A percentile compares a stretch with the other conserved stretches of the same genome.
Evolutionary conservation across 2,113 vertebrate species (phyloP).

Genomic region (Cynocephalus volans): DNA sequence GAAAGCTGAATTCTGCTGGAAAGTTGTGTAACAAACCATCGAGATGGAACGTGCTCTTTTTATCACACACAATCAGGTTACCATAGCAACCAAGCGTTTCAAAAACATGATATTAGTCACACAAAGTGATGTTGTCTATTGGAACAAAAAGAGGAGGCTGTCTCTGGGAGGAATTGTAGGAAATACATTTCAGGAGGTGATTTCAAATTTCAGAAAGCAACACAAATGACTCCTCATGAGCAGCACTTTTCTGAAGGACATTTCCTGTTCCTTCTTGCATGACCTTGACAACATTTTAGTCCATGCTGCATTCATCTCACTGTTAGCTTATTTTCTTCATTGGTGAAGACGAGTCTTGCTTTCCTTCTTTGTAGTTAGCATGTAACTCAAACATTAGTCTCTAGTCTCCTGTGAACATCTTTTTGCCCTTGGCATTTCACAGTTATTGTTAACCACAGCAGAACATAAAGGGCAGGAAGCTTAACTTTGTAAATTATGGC

Average conservation of each 20-base stretch:
- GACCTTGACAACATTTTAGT: background rate
- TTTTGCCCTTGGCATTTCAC: background rate
- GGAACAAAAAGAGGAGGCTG: conserved; percentile 10
- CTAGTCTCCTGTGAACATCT: background rate
- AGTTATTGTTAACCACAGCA: background rate
- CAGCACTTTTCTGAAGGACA: background rate
- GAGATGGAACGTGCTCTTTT: conserved; percentile 32
- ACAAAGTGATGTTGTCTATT: conserved; percentile 49
- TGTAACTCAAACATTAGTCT: background rate
- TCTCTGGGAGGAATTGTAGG: conserved; percentile 23
- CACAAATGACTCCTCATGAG: background rate
- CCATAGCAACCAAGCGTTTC: conserved; percentile 64
- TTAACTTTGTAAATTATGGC: background rate
- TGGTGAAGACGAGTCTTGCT: conserved; percentile 45
- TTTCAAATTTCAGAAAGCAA: conserved; percentile 41
- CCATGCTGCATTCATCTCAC: background rate
- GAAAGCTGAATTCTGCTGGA: conserved; percentile 33
- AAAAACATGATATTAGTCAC: conserved; percentile 52
- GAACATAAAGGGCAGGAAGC: background rate
- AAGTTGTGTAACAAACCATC: background rate
- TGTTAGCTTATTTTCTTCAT: conserved; percentile 11
- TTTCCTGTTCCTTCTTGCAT: background rate
- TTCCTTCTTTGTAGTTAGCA: conserved; percentile 38
- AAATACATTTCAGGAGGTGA: background rate
- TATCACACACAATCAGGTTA: conserved; percentile 44